Conservation (phyloP, 2,888 invertebrate species). For the Cactoblastis cactorum region DNA sequence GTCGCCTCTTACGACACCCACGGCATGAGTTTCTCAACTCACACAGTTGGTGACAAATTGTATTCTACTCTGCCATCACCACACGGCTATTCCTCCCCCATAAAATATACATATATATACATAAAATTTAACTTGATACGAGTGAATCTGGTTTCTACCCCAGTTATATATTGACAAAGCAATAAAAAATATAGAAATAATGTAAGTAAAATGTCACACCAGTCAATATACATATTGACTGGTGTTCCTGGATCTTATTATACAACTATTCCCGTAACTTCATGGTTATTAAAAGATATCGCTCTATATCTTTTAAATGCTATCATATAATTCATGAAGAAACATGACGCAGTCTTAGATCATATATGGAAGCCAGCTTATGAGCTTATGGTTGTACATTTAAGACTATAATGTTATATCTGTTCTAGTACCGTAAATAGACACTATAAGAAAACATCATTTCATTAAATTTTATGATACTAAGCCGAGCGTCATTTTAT, state of each 20-base stretch:
- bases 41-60: no score
- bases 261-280: background rate
- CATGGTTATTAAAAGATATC: background rate
- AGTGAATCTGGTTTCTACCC: slow-evolving; percentile 50
- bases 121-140: no score
- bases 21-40: no score
- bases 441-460: slow-evolving; percentile 15
- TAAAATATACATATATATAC: no score
- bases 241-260: background rate
- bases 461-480: background rate
- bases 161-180: slow-evolving; percentile 26
- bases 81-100: no score
- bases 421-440: slow-evolving; percentile 21
- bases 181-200: no score
- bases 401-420: slow-evolving; percentile 26
- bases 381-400: slow-evolving; percentile 18
- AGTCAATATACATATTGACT: background rate
- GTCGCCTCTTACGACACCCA: no score
- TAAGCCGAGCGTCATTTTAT: slow-evolving; percentile 8
- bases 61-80: no score
- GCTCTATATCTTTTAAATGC: background rate
- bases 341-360: slow-evolving; percentile 14
- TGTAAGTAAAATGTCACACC: no score
- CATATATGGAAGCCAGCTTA: slow-evolving; percentile 23
- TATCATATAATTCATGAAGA: slow-evolving; percentile 1